phyloP scores from a whole-genome alignment of 1,140 invertebrate genomes.

The Littorina saxatilis region DNA sequence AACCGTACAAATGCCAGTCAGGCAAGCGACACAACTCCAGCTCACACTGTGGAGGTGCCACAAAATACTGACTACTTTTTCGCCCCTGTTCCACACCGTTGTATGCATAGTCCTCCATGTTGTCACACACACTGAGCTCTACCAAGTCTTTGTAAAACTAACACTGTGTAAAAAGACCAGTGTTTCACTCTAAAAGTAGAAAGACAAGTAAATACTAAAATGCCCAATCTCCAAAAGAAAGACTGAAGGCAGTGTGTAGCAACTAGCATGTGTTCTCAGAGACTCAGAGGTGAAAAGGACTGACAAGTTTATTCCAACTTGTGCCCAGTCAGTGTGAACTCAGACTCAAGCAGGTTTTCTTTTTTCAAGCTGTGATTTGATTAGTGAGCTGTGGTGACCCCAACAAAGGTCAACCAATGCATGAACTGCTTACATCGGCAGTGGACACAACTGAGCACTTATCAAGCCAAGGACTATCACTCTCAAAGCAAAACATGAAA shows the following conservation, averaged over 20 bases:
- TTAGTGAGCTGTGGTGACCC: too few relatives aligned
- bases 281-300: too few relatives aligned
- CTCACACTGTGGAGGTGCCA: neutral
- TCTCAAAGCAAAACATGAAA: neutral
- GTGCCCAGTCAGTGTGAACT: too few relatives aligned
- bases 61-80: neutral
- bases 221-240: neutral
- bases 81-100: neutral
- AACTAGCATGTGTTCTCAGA: too few relatives aligned
- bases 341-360: too few relatives aligned
- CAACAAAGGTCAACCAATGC: too few relatives aligned
- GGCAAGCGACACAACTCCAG: conserved; percentile 5
- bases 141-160: too few relatives aligned
- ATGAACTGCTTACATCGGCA: too few relatives aligned
- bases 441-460: conserved; percentile 4
- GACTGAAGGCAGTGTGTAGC: too few relatives aligned
- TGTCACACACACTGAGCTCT: neutral
- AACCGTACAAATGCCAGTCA: neutral
- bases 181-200: neutral
- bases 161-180: neutral
- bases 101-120: neutral
- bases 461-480: neutral
- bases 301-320: too few relatives aligned
- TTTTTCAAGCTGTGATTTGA: too few relatives aligned
- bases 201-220: neutral